Evolutionary conservation across 2,797 vertebrate species (phyloP).

Genomic region (Perodicticus potto): DNA sequence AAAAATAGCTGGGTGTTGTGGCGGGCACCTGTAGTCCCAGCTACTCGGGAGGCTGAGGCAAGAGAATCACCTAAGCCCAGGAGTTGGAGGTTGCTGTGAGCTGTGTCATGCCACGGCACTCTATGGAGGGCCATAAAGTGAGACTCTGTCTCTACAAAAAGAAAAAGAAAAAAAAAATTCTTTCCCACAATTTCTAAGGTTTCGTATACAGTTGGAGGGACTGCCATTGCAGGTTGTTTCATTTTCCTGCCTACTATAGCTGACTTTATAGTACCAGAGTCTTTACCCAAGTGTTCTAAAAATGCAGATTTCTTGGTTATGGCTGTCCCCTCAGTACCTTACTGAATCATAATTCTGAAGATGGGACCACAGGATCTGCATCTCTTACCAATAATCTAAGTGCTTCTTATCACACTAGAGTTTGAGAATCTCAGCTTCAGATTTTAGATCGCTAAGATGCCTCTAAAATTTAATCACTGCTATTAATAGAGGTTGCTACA

Average conservation of each 20-base stretch:
- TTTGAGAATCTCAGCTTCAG: slow-evolving; percentile 10
- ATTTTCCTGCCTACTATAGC: neutral
- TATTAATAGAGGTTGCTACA: neutral
- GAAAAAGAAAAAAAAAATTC: too few relatives aligned
- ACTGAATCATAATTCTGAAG: slow-evolving; percentile 8
- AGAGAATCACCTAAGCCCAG: too few relatives aligned
- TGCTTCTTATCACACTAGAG: neutral
- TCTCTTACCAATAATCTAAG: neutral
- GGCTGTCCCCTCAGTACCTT: neutral
- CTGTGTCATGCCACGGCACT: too few relatives aligned
- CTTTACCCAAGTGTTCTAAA: neutral
- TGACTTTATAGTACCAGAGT: neutral
- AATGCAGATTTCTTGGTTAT: neutral
- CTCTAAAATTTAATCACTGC: neutral
- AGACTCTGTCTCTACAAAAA: too few relatives aligned
- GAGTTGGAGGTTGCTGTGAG: too few relatives aligned
- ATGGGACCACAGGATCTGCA: neutral
- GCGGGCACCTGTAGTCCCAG: too few relatives aligned
- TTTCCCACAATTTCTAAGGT: neutral
- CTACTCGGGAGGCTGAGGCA: too few relatives aligned
- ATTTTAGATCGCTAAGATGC: slow-evolving; percentile 15
- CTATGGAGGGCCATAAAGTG: too few relatives aligned
- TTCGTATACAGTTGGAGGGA: neutral
- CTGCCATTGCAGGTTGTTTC: neutral
- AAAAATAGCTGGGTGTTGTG: too few relatives aligned